Base-by-base conservation (phyloP, 2,797 vertebrate genomes). In the Telmatherina bonti region DNA sequence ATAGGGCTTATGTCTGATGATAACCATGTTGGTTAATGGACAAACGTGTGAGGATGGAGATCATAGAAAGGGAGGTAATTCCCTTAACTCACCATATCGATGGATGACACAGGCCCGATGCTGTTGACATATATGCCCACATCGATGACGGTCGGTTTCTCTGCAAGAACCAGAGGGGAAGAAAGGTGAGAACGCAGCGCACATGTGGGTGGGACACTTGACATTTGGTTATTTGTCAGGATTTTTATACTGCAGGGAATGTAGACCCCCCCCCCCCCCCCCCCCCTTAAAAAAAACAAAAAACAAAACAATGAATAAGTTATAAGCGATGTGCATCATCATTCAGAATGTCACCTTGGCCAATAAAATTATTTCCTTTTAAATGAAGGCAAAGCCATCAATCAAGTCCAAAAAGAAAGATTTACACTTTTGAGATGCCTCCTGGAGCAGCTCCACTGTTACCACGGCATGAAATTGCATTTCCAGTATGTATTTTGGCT, bases 81-180 rank as follows among this genome's bases (percentile, higher is more conserved):
- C 22, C 67, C n/a, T 58, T 59, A 60, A 94, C 97, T 97, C 93
- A 99, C 97, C 97, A 99, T 98, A 83, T 99, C 97, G 88, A 99
- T 99, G 64, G 97, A 99, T n/a, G 97, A 99, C 85, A 99, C 97
- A 0, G 97, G 97, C 64, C 97, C 97, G 70, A 99, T 99, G 94
- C 97, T 99, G 94, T 99, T 99, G 84, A 98, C 95, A 55, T 96
- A 99, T 84, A 98, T 98, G 84, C 97, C 97, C 83, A 98, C 97
- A 65, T 98, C 96, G 67, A 99, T 96, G 76, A 98, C 92, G 0
- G 97, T 99, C 4, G 97, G 96, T 91, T 97, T 97, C 89, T 96
- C 97, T 99, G 96, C 72, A 91, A 85, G 51, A 75, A 66, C 12
- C 72, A 91, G 86, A 91, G 84, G 71, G 41, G 76, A 64, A 75